Evolutionary conservation across 2,797 vertebrate genomes (phyloP).

Genomic region (Pantherophis vulpinus): DNA sequence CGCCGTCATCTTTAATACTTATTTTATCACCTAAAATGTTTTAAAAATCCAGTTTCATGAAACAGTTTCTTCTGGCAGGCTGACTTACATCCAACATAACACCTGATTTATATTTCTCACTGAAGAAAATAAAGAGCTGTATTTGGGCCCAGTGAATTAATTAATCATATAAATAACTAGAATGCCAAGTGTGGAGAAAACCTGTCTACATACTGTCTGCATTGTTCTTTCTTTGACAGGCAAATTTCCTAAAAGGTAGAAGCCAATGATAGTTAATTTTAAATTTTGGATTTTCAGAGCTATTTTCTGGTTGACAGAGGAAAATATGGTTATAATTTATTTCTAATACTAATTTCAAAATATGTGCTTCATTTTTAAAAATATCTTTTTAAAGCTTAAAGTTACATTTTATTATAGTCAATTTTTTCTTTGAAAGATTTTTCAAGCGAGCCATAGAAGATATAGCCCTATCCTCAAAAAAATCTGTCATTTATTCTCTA

Average conservation of each 20-base stretch:
- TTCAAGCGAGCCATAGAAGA: not conserved
- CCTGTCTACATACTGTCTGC: not conserved
- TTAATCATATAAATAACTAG: not conserved
- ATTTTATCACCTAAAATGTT: conserved; percentile 11
- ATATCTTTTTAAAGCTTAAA: accelerated
- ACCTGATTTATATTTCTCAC: not conserved
- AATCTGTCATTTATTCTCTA: not conserved
- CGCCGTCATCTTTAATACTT: not conserved
- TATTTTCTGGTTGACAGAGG: not conserved
- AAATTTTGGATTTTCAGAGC: not conserved
- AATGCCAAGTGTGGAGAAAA: not conserved
- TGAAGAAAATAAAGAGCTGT: not conserved
- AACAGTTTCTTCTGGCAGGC: not conserved
- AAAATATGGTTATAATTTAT: not conserved
- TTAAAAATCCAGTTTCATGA: not conserved
- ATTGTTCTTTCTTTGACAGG: not conserved
- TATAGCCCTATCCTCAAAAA: not conserved
- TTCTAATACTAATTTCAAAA: not conserved
- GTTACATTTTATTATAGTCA: not conserved
- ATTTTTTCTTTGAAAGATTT: not conserved
- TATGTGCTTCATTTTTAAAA: not conserved
- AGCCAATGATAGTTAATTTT: not conserved
- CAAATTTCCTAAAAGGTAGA: not conserved
- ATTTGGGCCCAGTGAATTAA: not conserved
- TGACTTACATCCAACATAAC: not conserved